Evolutionary conservation across 1,140 invertebrate species (phyloP).

Genomic region (Monochamus saltuarius): DNA sequence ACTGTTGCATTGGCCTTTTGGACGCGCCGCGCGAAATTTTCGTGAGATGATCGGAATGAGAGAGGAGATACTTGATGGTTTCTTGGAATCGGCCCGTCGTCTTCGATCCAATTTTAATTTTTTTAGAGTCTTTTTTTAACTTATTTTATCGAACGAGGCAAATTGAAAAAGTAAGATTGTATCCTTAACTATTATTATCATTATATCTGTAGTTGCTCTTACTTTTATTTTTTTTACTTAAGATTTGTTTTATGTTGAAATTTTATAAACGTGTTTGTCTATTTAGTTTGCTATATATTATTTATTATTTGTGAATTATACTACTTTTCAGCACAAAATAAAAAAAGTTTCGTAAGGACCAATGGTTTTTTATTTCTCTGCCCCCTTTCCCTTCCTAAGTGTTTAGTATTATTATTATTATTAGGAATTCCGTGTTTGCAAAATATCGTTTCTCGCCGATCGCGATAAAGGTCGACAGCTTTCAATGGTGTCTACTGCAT

Average conservation of each 20-base stretch:
- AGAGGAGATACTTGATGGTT: no score
- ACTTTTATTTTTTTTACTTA: constrained; percentile 35
- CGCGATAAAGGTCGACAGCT: no score
- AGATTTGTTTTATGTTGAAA: constrained; percentile 44
- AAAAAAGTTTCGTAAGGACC: constrained; percentile 21
- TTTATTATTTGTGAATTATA: constrained; percentile 46
- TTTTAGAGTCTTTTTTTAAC: constrained; percentile 24
- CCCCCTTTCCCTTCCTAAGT: no score
- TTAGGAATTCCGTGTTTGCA: no score
- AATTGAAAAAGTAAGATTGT: constrained; percentile 17
- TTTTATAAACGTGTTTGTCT: constrained; percentile 44
- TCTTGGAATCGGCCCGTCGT: constrained; percentile 7
- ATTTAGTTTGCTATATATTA: constrained; percentile 42
- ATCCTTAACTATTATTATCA: constrained; percentile 6
- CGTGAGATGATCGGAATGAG: neutral
- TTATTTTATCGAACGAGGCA: constrained; percentile 14
- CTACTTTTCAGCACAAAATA: constrained; percentile 45
- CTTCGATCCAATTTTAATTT: constrained; percentile 14
- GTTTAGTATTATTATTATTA: no score
- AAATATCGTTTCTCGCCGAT: no score
- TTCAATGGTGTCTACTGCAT: no score
- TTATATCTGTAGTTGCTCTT: constrained; percentile 15
- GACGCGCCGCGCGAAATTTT: constrained; percentile 1
- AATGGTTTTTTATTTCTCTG: no score
- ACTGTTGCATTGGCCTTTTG: constrained; percentile 22